Evolutionary conservation across 1,140 invertebrate genomes (phyloP), one percentile per base, ranked within the genome.

Genomic region (Eufriesea mexicana): DNA sequence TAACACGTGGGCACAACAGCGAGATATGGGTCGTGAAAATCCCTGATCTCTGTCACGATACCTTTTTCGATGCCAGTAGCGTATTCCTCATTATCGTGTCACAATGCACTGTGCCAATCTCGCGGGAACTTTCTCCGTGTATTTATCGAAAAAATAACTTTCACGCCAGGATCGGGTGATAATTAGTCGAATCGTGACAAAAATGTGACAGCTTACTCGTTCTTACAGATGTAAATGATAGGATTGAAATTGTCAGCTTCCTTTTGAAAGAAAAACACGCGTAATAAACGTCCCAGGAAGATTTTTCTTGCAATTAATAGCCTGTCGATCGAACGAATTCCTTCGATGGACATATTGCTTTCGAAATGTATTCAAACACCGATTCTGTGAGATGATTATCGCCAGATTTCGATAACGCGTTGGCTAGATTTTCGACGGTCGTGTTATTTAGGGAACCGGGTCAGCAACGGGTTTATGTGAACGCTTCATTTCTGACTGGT

Each of bases 361-460:
- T 70, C 23, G 23, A 55, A 85, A 79, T 62, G 20, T 18, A 59
- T 54, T 84, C 10, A 9, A 28, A 47, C 23, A 20, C 25, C 25
- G 28, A 18, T 85, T 16, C 47, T n/a, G 6, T 28, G 23, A 64
- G 45, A 79, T 20, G 67, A 67, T 64, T 7, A 28, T 51, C 18
- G 0, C 20, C 82, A 2, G 9, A 57, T 25, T 82, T 7, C 55
- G 0, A 86, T 81, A 73, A 78, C 76, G 12, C 45, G 66, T 77
- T 54, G 55, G 73, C n/a, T 62, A 59, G 54, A 23, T 85, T 80
- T 81, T 86, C n/a, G 67, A 54, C 57, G 20, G 55, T 57, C 6
- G 28, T 79, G 16, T 85, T 88, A 89, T 91, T 91, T 86, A 71
- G 89, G 84, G 78, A 90, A 91, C 90, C 71, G 80, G 90, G 91